phyloP scores from a whole-genome alignment of 2,113 vertebrate genomes.

The Aphelocoma coerulescens region DNA sequence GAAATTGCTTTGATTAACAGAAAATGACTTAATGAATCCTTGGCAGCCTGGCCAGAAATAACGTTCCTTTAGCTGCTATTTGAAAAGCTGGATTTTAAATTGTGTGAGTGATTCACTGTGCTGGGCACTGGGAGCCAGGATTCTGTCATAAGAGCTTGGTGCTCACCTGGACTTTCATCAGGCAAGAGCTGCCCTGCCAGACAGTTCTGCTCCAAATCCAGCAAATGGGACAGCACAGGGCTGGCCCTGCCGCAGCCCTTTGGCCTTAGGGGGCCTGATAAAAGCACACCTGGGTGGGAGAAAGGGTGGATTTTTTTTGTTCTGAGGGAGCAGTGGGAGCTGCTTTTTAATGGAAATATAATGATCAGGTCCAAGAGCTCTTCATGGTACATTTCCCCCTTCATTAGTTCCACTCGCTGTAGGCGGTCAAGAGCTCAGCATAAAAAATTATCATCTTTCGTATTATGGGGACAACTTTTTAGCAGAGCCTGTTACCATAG shows the following conservation, averaged over 20 bases:
- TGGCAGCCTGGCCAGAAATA: neutral
- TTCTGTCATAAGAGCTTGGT: neutral
- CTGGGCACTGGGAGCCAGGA: neutral
- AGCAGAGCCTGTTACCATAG: neutral
- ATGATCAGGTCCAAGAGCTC: neutral
- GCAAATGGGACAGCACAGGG: neutral
- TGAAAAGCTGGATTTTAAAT: neutral
- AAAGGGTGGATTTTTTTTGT: neutral
- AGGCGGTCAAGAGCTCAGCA: neutral
- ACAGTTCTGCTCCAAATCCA: neutral
- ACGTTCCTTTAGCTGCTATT: neutral
- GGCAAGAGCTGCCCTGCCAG: neutral
- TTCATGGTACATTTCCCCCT: neutral
- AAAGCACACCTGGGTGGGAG: neutral
- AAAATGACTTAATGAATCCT: neutral
- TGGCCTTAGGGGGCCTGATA: neutral
- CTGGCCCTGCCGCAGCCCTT: neutral
- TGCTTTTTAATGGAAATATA: neutral
- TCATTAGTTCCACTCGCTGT: fast-evolving
- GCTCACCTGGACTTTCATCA: neutral
- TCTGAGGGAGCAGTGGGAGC: neutral
- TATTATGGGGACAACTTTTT: neutral
- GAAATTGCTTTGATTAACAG: conserved; percentile 16
- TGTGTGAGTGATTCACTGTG: neutral
- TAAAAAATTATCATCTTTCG: neutral